Evolutionary conservation across 2,797 vertebrate genomes (phyloP).

Genomic region (Bothrops alternatus): DNA sequence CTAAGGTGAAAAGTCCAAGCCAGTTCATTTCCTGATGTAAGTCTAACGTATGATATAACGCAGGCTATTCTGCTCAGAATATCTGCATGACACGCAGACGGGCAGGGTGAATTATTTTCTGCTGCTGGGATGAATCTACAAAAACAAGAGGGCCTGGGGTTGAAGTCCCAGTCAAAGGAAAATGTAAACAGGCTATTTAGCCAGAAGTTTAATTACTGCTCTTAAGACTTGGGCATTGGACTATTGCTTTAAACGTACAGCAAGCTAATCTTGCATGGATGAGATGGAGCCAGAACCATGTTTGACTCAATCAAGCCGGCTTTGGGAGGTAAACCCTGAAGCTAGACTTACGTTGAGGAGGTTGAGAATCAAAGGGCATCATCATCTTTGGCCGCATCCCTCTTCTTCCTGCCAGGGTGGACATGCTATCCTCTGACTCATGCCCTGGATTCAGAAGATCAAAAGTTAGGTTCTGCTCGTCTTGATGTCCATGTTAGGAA

Average conservation of each 20-base stretch:
- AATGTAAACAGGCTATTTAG: neutral
- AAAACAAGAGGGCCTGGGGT: neutral
- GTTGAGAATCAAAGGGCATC: constrained; percentile 98
- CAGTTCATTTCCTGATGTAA: neutral
- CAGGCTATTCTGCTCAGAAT: neutral
- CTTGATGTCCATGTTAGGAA: neutral
- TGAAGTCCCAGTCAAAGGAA: neutral
- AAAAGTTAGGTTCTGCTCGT: constrained; percentile 19
- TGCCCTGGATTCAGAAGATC: constrained; percentile 80
- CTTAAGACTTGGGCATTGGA: neutral
- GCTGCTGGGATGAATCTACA: neutral
- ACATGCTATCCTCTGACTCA: constrained; percentile 97
- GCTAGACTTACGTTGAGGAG: constrained; percentile 93
- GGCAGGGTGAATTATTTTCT: neutral
- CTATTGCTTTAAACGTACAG: neutral
- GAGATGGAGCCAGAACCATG: neutral
- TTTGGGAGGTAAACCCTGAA: constrained; percentile 6
- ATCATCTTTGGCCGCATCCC: constrained; percentile 99
- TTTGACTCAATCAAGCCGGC: neutral
- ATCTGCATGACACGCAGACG: neutral
- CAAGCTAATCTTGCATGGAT: neutral
- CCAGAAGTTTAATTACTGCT: neutral
- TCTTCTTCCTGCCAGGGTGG: constrained; percentile 90
- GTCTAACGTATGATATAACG: neutral
- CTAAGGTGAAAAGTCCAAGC: neutral